Conservation (phyloP, 2,113 vertebrate genomes). For the Ochotona princeps region DNA sequence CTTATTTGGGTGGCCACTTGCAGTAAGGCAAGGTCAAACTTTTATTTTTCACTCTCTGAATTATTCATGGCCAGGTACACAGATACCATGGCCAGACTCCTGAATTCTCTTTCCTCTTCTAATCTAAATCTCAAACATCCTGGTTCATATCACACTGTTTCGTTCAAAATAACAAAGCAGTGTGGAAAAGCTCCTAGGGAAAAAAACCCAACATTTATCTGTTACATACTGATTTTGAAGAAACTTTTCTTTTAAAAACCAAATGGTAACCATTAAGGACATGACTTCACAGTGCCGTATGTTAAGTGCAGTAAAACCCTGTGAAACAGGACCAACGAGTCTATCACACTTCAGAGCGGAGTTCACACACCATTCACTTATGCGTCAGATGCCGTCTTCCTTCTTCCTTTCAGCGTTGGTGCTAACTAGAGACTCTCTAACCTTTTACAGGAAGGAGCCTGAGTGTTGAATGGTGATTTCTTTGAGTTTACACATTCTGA, state of each 20-base stretch:
- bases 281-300: too few species aligned
- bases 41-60: background rate
- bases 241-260: background rate
- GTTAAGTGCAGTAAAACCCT: background rate
- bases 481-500: background rate
- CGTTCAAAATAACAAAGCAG: background rate
- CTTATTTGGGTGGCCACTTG: background rate
- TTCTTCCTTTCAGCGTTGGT: background rate
- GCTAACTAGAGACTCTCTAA: background rate
- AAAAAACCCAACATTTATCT: background rate
- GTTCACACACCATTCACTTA: background rate
- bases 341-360: background rate
- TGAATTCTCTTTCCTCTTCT: background rate
- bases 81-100: background rate
- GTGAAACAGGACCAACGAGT: background rate
- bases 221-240: background rate
- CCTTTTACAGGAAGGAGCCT: background rate
- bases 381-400: background rate
- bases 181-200: background rate
- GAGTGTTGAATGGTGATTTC: background rate
- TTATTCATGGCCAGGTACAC: background rate
- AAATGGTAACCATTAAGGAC: background rate
- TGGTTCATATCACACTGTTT: background rate
- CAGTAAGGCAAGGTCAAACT: background rate
- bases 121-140: slow-evolving; percentile 9